Conservation (phyloP, 2,888 invertebrate genomes). For the Trachelus troglodyta region DNA sequence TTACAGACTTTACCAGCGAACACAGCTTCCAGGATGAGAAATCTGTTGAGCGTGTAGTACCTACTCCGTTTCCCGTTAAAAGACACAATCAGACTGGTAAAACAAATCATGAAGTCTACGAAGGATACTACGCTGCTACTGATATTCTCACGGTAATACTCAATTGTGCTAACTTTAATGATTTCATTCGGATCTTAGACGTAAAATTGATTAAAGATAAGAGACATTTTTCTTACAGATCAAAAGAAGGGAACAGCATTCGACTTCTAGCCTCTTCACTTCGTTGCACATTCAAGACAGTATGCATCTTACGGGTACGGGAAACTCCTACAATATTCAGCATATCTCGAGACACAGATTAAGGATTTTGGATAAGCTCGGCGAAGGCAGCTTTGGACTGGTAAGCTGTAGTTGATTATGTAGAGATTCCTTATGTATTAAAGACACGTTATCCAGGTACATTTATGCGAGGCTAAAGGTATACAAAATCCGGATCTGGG, state of each 20-base stretch:
- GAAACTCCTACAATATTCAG: slow-evolving; percentile 53
- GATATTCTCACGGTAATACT: slow-evolving; percentile 78
- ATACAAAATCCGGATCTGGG: slow-evolving; percentile 69
- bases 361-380: slow-evolving; percentile 85
- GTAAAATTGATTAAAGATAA: neutral
- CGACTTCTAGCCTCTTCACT: slow-evolving; percentile 78
- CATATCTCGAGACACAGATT: slow-evolving; percentile 84
- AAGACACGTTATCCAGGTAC: slow-evolving; percentile 69
- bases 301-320: slow-evolving; percentile 43
- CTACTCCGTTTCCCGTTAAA: slow-evolving; percentile 50
- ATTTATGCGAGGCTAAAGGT: slow-evolving; percentile 82
- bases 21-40: slow-evolving; percentile 70
- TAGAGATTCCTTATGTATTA: slow-evolving; percentile 4
- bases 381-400: slow-evolving; percentile 89
- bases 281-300: slow-evolving; percentile 79
- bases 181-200: neutral
- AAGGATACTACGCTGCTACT: slow-evolving; percentile 83
- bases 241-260: slow-evolving; percentile 74
- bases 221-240: slow-evolving; percentile 62
- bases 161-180: neutral
- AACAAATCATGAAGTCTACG: slow-evolving; percentile 60
- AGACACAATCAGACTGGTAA: slow-evolving; percentile 48
- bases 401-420: slow-evolving; percentile 66
- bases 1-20: slow-evolving; percentile 70
- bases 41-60: slow-evolving; percentile 36